phyloP scores from a whole-genome alignment of 2,113 vertebrate species.

The Nestor notabilis region DNA sequence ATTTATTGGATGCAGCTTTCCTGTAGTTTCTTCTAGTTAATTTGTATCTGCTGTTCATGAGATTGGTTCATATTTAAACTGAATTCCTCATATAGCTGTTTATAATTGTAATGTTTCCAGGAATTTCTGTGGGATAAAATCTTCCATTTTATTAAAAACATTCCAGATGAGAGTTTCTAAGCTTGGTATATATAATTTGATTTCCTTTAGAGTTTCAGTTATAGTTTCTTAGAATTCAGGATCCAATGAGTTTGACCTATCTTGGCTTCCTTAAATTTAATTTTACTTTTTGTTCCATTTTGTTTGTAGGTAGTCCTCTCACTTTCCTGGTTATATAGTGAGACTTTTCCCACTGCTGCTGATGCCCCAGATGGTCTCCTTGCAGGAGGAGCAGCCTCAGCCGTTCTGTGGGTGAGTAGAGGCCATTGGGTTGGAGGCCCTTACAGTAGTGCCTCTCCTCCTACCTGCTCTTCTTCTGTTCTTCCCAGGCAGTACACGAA shows the following conservation, averaged over 20 bases:
- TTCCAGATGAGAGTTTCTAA: neutral
- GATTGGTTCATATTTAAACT: neutral
- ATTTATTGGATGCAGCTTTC: neutral
- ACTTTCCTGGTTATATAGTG: constrained; percentile 45
- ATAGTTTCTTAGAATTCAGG: neutral
- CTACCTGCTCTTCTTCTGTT: neutral
- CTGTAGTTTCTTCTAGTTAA: neutral
- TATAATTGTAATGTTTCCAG: neutral
- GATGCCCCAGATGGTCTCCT: constrained; percentile 21
- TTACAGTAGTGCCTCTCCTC: neutral
- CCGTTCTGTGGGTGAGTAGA: constrained; percentile 59
- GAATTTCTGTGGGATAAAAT: neutral
- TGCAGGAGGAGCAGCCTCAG: constrained; percentile 46
- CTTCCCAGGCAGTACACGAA: neutral
- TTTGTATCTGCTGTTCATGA: neutral
- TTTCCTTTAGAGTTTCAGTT: neutral
- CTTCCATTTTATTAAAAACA: neutral
- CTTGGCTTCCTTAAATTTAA: neutral
- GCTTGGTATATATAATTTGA: neutral
- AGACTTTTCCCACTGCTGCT: constrained; percentile 58
- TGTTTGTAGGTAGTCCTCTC: constrained; percentile 52
- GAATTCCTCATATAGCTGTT: neutral
- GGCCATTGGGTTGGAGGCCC: constrained; percentile 2
- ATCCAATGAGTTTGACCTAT: neutral
- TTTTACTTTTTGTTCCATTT: constrained; percentile 33